These are phyloP conservation scores for Ctena decussata DNA, from an alignment of 2,888 invertebrate species.

Conservation along the genomic window DNA sequence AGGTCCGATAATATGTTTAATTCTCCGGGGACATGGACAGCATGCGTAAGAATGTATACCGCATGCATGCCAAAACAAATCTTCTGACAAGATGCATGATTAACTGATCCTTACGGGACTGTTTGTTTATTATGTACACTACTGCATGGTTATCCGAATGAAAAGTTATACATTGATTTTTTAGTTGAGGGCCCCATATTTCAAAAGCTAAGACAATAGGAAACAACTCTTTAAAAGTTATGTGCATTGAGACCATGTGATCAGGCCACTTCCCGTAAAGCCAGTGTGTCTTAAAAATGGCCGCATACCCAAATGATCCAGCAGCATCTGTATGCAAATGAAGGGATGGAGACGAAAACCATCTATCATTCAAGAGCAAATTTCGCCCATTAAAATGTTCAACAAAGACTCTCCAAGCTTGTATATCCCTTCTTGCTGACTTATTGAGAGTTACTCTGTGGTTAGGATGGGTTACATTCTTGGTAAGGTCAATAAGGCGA, in stretches of 20 bases:
- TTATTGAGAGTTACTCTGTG: constrained; percentile 36
- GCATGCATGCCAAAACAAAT: background rate
- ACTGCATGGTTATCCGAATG: background rate
- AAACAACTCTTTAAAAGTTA: too few species aligned
- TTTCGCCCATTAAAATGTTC: constrained; percentile 40
- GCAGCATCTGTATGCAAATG: constrained; percentile 43
- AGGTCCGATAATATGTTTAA: background rate
- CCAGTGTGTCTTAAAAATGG: constrained; percentile 26
- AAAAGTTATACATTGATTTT: background rate
- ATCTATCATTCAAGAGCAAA: constrained; percentile 16
- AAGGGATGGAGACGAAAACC: constrained; percentile 2
- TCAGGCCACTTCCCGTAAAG: constrained; percentile 32
- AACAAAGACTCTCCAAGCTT: constrained; percentile 32
- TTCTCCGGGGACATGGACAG: background rate
- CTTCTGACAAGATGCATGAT: constrained; percentile 1
- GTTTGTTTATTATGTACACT: background rate
- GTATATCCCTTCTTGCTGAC: constrained; percentile 14
- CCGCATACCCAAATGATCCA: constrained; percentile 31
- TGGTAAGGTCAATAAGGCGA: constrained; percentile 24
- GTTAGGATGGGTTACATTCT: constrained; percentile 20
- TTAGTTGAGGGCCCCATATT: background rate
- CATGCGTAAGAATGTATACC: background rate
- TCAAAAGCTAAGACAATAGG: background rate
- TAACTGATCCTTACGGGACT: background rate
- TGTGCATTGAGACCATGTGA: too few species aligned